Percentiles rank a stretch among this genome's conserved stretches.
phyloP scores from a whole-genome alignment of 2,113 vertebrate genomes.

The Podocnemis expansa region DNA sequence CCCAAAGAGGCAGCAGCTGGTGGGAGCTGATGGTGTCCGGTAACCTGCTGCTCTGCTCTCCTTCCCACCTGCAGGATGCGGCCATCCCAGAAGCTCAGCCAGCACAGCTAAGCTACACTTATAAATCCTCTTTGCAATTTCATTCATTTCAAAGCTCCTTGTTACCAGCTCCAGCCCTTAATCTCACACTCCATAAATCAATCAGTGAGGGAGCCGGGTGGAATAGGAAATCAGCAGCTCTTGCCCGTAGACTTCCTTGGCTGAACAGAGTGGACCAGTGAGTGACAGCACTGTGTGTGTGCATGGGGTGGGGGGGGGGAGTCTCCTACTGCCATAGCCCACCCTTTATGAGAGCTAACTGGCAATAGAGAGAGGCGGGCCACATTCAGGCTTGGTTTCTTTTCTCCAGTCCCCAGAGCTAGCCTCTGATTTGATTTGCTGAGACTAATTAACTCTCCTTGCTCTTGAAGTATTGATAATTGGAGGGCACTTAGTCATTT shows the following conservation, averaged over 20 bases:
- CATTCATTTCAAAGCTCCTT: constrained; percentile 56
- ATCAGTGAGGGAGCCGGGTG: background rate
- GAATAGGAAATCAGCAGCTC: constrained; percentile 9
- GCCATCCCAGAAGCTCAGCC: background rate
- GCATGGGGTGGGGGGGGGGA: background rate
- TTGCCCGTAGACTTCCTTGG: accelerated
- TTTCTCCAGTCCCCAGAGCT: background rate
- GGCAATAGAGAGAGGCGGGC: background rate
- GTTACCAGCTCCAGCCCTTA: constrained; percentile 47
- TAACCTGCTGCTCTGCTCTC: accelerated
- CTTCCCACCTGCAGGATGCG: background rate
- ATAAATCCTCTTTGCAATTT: constrained; percentile 60
- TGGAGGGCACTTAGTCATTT: background rate
- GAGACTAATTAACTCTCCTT: background rate
- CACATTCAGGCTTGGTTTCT: accelerated
- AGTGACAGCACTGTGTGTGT: background rate
- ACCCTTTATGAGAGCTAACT: background rate
- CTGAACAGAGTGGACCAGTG: background rate
- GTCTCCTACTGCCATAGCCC: background rate
- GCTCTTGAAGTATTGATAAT: background rate
- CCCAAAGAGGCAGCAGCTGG: accelerated
- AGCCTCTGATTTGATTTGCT: background rate
- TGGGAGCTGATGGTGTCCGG: background rate
- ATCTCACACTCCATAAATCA: constrained; percentile 68
- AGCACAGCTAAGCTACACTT: constrained; percentile 1